Evolutionary conservation across 1,140 invertebrate species (phyloP), one percentile per base, ranked within the genome.

Genomic region (Cyclargus thomasi): DNA sequence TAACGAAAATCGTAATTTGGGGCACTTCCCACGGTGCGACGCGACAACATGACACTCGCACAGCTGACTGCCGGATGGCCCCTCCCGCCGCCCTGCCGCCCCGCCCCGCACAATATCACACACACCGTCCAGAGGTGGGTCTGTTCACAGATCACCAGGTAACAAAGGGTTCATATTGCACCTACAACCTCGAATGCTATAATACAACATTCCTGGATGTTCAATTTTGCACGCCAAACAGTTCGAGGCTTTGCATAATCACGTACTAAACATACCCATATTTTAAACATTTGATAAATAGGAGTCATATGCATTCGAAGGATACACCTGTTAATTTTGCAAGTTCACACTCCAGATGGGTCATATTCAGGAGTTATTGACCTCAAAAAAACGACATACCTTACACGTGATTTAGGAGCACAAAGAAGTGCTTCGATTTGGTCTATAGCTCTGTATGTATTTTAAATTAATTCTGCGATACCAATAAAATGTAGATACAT

Each of bases 61-160:
- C 87, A 90, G 87, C 87, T 90, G 87, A 90, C 87, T 90, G 85
- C 74, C 83, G 81, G 80, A 81, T 78, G 74, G 70, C 69, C 70
- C 71, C 72, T 21, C 77, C 80, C 78, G 69, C 75, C 73, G 74
- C 65, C 70, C 57, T 68, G 74, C 69, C 68, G 71, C 74, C 82
- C 75, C 80, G 71, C 76, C 73, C 76, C 70, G 71, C 20, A 21
- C 55, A 18, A 20, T 21, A 20, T 59, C 77, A 75, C 75, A 73
- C 67, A 70, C 72, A 71, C 70, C 64, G 68, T 62, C 59, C 63
- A 47, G 39, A 47, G 65, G 67, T 67, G 67, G 64, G 67, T 70
- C 64, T 68, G 55, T 65, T 39, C 67, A 70, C 69, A 74, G 69
- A 74, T 70, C 73, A 70, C 70, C 73, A 75, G 71, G 73, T 76